A percentile compares a stretch with the other conserved stretches of the same genome.
These are phyloP conservation scores for Tricholauxania praeusta DNA, from an alignment of 2,888 invertebrate genomes.

Conservation along the genomic window DNA sequence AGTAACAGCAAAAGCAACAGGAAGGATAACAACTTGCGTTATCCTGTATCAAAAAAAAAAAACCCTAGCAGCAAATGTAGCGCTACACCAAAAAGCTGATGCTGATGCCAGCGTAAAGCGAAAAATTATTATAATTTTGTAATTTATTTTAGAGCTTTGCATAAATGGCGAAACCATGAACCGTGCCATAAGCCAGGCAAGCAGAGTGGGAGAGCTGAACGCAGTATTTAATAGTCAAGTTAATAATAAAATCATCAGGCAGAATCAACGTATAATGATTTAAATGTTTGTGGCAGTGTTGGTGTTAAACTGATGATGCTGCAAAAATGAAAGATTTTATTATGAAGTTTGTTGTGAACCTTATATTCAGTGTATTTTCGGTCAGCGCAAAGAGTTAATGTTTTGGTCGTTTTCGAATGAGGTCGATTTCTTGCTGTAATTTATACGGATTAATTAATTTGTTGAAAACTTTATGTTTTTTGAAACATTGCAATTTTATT, in stretches of 20 bases:
- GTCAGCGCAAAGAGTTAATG: too few relatives aligned
- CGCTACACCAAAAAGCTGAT: slow-evolving; percentile 10
- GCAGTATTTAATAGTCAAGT: slow-evolving; percentile 40
- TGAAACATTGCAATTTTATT: too few relatives aligned
- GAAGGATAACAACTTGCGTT: slow-evolving; percentile 4
- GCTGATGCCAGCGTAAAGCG: slow-evolving; percentile 45
- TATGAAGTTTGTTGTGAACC: too few relatives aligned
- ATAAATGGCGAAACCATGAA: slow-evolving; percentile 55
- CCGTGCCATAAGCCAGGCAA: slow-evolving; percentile 36
- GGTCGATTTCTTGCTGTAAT: too few relatives aligned
- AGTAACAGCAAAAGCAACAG: slow-evolving; percentile 17
- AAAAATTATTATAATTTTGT: slow-evolving; percentile 61
- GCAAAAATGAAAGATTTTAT: neutral
- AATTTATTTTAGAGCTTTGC: slow-evolving; percentile 61
- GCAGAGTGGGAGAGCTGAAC: slow-evolving; percentile 7
- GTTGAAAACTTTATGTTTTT: too few relatives aligned
- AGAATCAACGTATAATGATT: neutral
- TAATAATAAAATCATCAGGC: slow-evolving; percentile 33
- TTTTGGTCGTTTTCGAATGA: too few relatives aligned
- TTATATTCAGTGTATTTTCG: too few relatives aligned
- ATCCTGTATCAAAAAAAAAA: neutral
- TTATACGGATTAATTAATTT: too few relatives aligned
- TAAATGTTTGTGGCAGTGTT: slow-evolving; percentile 20
- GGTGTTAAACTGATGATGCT: slow-evolving; percentile 9
- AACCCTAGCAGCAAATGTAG: neutral